Evolutionary conservation across 2,888 invertebrate species (phyloP).

Genomic region (Macroteleia sp.): DNA sequence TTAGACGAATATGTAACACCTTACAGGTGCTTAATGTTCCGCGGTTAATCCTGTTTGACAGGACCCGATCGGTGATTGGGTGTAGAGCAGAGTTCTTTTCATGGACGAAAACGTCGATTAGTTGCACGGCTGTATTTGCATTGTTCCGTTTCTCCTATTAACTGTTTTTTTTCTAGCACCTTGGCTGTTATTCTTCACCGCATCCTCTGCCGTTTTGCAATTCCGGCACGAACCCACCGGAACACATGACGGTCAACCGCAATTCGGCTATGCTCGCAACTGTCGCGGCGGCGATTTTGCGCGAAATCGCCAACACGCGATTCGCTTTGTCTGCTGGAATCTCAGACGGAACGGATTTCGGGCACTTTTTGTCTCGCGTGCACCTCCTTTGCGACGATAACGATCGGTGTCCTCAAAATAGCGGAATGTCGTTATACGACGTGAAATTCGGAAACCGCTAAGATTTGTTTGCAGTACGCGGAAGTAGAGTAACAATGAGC

Average conservation of each 20-base stretch:
- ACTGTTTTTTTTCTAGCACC: constrained; percentile 40
- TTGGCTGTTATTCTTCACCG: constrained; percentile 14
- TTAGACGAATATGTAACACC: too few species aligned
- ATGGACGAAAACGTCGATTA: constrained; percentile 66
- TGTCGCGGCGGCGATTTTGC: too few species aligned
- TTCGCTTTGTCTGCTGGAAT: too few species aligned
- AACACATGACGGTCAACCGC: constrained; percentile 78
- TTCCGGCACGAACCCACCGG: constrained; percentile 67
- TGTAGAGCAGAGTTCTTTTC: constrained; percentile 54
- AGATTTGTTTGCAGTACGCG: constrained; percentile 19
- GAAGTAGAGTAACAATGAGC: constrained; percentile 19
- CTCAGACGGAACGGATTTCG: constrained; percentile 22
- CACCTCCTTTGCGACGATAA: not conserved
- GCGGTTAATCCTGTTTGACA: constrained; percentile 68
- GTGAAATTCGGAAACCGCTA: constrained; percentile 21
- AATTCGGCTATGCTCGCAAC: too few species aligned
- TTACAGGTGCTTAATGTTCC: constrained; percentile 71
- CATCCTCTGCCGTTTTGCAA: constrained; percentile 15
- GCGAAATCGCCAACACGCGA: too few species aligned
- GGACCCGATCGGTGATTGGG: constrained; percentile 70
- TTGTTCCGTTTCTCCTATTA: constrained; percentile 35
- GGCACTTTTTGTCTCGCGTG: not conserved
- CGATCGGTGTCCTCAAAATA: constrained; percentile 15
- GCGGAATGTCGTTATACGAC: constrained; percentile 12
- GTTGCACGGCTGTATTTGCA: constrained; percentile 52